Percentiles rank a stretch among this genome's conserved stretches.
Conservation (phyloP, 2,888 invertebrate genomes). For the Lepidochrysops patricia region DNA sequence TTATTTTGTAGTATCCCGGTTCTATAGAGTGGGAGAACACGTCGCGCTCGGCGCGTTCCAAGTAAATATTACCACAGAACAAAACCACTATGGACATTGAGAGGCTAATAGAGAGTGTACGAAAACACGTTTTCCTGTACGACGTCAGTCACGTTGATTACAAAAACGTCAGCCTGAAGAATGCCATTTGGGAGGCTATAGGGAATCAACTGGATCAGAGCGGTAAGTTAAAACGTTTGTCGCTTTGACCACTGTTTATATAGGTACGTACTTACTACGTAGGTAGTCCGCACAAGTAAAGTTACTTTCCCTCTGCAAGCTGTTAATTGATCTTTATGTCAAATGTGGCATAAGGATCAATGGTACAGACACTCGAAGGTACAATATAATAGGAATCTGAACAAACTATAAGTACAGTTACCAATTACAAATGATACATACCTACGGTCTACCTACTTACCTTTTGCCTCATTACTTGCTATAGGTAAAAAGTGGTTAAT, state of each 20-base stretch:
- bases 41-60: conserved; percentile 1
- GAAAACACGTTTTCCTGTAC: conserved; percentile 6
- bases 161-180: conserved; percentile 3
- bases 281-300: no score
- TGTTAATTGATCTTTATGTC: no score
- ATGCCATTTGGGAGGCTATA: conserved; percentile 5
- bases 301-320: no score
- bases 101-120: background rate
- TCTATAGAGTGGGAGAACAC: background rate
- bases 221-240: conserved; percentile 5
- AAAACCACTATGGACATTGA: background rate
- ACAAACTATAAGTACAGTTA: no score
- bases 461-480: no score
- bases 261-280: background rate
- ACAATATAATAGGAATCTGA: no score
- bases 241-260: conserved; percentile 4
- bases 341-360: no score
- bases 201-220: conserved; percentile 9
- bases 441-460: no score
- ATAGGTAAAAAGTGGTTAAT: no score
- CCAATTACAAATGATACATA: no score
- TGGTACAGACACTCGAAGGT: no score
- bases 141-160: conserved; percentile 3
- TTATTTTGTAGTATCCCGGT: conserved; percentile 1
- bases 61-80: background rate